Evolutionary conservation across 2,113 vertebrate species (phyloP).

Genomic region (Crotalus horridus): DNA sequence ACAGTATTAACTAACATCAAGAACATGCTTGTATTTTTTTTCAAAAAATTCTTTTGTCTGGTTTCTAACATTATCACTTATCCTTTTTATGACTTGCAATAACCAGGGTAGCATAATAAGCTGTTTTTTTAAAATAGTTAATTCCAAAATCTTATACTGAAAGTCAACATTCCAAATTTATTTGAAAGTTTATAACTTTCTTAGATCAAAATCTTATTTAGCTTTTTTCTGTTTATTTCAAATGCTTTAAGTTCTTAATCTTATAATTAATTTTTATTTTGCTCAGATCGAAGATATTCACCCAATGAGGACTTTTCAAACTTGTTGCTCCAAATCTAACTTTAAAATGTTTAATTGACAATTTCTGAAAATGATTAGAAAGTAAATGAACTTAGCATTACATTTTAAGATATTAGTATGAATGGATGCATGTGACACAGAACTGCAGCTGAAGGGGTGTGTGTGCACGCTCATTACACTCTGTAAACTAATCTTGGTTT

Average conservation of each 20-base stretch:
- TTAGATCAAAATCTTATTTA: neutral
- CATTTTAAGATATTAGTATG: conserved; percentile 63
- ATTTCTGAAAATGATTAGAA: neutral
- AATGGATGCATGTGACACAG: conserved; percentile 55
- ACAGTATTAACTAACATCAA: neutral
- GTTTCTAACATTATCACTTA: neutral
- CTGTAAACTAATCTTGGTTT: conserved; percentile 63
- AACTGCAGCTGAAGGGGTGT: conserved; percentile 59
- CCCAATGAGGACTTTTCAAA: neutral
- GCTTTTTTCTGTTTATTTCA: neutral
- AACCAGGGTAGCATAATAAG: neutral
- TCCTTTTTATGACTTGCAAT: neutral
- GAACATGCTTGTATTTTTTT: neutral
- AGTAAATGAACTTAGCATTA: conserved; percentile 18
- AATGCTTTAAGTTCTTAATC: neutral
- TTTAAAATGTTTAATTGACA: neutral
- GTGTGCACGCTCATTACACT: conserved; percentile 45
- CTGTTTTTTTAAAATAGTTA: neutral
- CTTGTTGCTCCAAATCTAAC: neutral
- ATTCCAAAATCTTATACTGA: neutral
- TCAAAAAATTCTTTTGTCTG: neutral
- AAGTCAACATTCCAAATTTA: neutral
- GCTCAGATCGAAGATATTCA: neutral
- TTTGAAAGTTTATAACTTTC: neutral
- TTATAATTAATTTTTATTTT: neutral